Evolutionary conservation across 2,797 vertebrate species (phyloP).

Genomic region (Trichosurus vulpecula): DNA sequence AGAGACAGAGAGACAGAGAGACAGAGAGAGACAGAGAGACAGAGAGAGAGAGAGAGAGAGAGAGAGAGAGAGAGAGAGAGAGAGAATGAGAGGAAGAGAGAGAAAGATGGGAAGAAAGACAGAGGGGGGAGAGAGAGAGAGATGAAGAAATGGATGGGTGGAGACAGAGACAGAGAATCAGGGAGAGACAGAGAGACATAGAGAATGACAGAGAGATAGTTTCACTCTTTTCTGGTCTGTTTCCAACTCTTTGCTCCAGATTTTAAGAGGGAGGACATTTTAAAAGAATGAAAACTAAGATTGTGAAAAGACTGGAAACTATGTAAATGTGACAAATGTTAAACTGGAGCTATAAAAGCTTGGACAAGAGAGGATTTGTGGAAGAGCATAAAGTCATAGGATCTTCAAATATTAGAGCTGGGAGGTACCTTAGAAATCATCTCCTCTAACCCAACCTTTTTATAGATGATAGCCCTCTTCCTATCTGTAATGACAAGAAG

Average conservation of each 20-base stretch:
- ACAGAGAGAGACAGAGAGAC: neutral
- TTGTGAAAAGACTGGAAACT: neutral
- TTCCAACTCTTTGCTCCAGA: neutral
- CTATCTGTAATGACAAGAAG: neutral
- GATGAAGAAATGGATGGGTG: neutral
- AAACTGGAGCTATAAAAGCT: neutral
- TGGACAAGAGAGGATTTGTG: neutral
- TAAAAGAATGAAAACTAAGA: neutral
- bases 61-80: no score
- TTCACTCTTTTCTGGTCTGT: neutral
- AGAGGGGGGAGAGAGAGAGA: neutral
- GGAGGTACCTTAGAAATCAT: neutral
- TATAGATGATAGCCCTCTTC: neutral
- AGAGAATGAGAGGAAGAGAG: no score
- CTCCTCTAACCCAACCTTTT: neutral
- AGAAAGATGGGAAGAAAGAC: no score
- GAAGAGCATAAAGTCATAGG: neutral
- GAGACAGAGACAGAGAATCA: no score
- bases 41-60: no score
- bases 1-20: no score
- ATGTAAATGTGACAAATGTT: neutral
- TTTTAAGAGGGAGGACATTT: neutral
- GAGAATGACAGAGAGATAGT: neutral
- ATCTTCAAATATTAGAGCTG: neutral
- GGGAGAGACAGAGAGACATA: neutral